Base-by-base conservation (phyloP, 2,888 invertebrate genomes). In the Cataglyphis cursor region DNA sequence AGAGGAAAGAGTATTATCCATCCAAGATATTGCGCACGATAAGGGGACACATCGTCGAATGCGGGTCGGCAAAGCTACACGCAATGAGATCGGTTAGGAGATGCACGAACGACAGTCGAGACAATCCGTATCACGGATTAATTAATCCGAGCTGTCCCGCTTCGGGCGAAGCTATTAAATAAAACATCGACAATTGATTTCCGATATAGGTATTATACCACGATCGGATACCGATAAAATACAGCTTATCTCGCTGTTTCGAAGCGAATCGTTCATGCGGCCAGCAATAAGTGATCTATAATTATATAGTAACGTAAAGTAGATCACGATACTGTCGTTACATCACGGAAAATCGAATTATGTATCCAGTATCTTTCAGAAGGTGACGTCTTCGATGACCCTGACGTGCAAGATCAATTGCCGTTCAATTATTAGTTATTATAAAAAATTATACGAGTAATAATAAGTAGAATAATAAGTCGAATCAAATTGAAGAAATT, bases 181-280 rank as follows among this genome's bases (percentile, higher is more conserved):
- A 85, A 87, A 80, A 72, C 64, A 82, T 31, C 38, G 24, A 64
- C 70, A 44, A 87, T 87, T 82, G 81, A 84, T 88, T 88, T 83
- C 54, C 88, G 65, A 83, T 83, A 72, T 44, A 21, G 10, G 24
- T 9, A 76, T 78, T 59, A 35, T 35, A 44, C 18, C 18, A 51
- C 10, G n/a, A 54, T 75, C 35, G 48, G 35, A 64, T 64, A 48
- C 31, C 24, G 51, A 64, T 75, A 75, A 57, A 21, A 62, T 74
- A 31, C 9, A 18, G 35, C 24, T 64, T 48, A 62, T 74, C 62
- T 41, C 48, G 21, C 9, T 21, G 6, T 64, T 75, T 75, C 8
- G 4, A 21, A 3, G 1, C 28, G 15, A 61, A 21, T 41, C 35
- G 9, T 24, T 54, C 12, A 15, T 61, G 24, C 24, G 35, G 18